Percentiles rank a stretch among this genome's conserved stretches.
phyloP scores from a whole-genome alignment of 1,140 invertebrate genomes.

The Caenorhabditis inopinata region DNA sequence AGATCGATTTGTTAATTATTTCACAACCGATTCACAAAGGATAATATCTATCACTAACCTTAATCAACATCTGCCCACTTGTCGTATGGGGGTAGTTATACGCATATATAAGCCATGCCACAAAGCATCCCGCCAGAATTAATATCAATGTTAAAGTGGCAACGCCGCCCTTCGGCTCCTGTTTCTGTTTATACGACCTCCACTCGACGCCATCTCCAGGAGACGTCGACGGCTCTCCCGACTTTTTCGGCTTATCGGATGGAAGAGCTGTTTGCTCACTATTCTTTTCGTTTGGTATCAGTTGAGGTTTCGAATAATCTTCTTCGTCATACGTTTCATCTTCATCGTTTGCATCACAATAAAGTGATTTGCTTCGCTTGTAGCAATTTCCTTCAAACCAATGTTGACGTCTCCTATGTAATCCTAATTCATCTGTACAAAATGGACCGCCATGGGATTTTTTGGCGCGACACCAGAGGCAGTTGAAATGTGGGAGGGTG shows the following conservation, averaged over 20 bases:
- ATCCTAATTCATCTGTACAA: constrained; percentile 66
- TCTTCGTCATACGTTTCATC: constrained; percentile 16
- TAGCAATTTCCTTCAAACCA: constrained; percentile 79
- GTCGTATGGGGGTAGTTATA: constrained; percentile 90
- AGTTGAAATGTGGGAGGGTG: constrained; percentile 70
- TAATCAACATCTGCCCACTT: constrained; percentile 92
- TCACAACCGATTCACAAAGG: neutral
- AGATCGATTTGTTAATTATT: too few species aligned
- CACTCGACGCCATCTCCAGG: neutral
- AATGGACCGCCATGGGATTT: constrained; percentile 73
- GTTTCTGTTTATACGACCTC: neutral
- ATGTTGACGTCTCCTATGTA: constrained; percentile 83
- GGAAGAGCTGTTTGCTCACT: neutral
- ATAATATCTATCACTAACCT: constrained; percentile 72
- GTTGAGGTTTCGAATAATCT: neutral
- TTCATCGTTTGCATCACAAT: constrained; percentile 40
- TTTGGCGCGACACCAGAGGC: constrained; percentile 81
- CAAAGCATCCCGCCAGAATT: constrained; percentile 71
- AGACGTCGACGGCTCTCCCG: neutral
- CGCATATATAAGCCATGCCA: constrained; percentile 83
- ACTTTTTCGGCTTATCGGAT: neutral
- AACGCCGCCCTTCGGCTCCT: constrained; percentile 66
- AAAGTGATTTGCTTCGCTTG: neutral
- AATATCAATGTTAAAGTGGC: constrained; percentile 75
- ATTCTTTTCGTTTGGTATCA: neutral